Evolutionary conservation across 1,140 invertebrate genomes (phyloP).

Genomic region (Drosophila erecta): DNA sequence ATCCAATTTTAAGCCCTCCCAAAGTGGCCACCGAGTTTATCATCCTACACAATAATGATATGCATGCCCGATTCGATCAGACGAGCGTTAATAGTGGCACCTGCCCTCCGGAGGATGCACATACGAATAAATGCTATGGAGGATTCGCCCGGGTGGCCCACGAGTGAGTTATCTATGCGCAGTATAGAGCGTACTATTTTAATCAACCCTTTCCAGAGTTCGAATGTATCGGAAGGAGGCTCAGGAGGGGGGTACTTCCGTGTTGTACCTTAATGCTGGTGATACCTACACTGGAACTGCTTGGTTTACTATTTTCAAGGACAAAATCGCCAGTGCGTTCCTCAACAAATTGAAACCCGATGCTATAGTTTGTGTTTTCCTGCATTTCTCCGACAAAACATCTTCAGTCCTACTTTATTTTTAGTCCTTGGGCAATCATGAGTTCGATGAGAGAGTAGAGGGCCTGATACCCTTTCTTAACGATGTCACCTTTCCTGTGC

Average conservation of each 20-base stretch:
- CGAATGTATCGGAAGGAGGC: constrained; percentile 86
- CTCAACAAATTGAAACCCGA: constrained; percentile 92
- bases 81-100: constrained; percentile 88
- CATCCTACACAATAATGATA: constrained; percentile 96
- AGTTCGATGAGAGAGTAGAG: constrained; percentile 93
- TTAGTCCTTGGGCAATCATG: constrained; percentile 96
- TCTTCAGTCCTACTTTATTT: constrained; percentile 13
- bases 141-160: constrained; percentile 91
- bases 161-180: constrained; percentile 83
- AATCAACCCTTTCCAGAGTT: constrained; percentile 81
- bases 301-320: constrained; percentile 92
- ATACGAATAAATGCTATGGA: constrained; percentile 89
- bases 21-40: constrained; percentile 85
- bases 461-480: constrained; percentile 91
- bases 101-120: constrained; percentile 86
- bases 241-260: constrained; percentile 86
- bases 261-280: constrained; percentile 93
- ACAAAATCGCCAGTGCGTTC: constrained; percentile 90
- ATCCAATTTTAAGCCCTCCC: constrained; percentile 29
- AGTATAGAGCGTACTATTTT: no score
- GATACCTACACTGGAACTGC: constrained; percentile 95
- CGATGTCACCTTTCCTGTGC: constrained; percentile 89
- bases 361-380: constrained; percentile 90
- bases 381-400: accelerated
- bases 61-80: constrained; percentile 94